Conservation (phyloP, 2,113 vertebrate species). For the Catharus minimus region DNA sequence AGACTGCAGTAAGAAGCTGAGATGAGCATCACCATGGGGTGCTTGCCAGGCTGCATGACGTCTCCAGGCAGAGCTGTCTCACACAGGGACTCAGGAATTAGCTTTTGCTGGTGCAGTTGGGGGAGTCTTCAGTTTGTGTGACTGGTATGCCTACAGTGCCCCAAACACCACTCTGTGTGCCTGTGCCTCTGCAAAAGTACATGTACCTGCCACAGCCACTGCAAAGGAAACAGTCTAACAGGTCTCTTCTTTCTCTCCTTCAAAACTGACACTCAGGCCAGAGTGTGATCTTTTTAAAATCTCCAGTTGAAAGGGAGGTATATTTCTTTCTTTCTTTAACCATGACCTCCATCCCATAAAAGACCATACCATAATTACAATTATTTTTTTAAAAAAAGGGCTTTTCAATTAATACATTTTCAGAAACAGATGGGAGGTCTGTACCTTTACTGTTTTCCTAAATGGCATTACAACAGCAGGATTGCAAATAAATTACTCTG, state of each 20-base stretch:
- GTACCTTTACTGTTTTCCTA: not conserved
- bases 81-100: not conserved
- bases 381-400: not conserved
- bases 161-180: not conserved
- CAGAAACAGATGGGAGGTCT: not conserved
- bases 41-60: fast-evolving
- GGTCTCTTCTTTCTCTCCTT: not conserved
- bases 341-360: not conserved
- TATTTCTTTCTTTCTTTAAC: not conserved
- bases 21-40: not conserved
- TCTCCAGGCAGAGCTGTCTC: not conserved
- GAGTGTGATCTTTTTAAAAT: not conserved
- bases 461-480: not conserved
- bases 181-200: not conserved
- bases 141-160: fast-evolving
- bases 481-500: not conserved
- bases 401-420: not conserved
- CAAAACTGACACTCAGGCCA: not conserved
- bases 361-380: not conserved
- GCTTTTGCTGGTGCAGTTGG: not conserved
- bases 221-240: not conserved
- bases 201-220: not conserved
- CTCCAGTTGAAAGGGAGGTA: not conserved
- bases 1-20: not conserved
- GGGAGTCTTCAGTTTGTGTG: not conserved